A percentile compares a stretch with the other conserved stretches of the same genome.
Conservation (phyloP, 2,888 invertebrate genomes). For the Polymixis flavicincta region DNA sequence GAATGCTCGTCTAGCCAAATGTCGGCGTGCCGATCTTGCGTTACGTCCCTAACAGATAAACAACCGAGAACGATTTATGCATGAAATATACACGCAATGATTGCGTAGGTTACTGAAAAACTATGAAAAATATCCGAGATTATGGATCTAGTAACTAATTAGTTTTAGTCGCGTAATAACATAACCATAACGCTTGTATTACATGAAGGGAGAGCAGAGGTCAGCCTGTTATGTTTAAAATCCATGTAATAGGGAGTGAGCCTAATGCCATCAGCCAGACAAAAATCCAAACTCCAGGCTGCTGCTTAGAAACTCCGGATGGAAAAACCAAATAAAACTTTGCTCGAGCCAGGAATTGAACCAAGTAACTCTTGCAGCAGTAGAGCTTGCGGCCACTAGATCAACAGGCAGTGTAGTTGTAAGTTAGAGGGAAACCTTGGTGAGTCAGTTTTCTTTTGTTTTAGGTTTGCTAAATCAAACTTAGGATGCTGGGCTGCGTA, state of each 20-base stretch:
- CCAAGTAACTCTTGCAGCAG: not conserved
- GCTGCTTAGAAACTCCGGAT: not conserved
- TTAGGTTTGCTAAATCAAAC: not conserved
- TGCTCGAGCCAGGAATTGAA: not conserved
- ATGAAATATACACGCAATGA: conserved; percentile 59
- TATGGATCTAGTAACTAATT: not conserved
- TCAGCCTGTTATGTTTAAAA: too few species aligned
- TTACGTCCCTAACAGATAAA: conserved; percentile 78
- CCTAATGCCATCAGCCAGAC: not conserved
- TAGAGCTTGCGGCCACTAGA: not conserved
- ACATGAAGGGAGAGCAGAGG: too few species aligned
- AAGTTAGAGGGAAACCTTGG: not conserved
- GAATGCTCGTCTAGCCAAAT: conserved; percentile 87
- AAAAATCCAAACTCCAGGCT: not conserved
- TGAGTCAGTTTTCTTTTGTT: not conserved
- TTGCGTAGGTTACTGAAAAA: conserved; percentile 52
- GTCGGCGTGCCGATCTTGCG: conserved; percentile 77
- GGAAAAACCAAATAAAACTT: not conserved
- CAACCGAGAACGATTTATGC: conserved; percentile 68
- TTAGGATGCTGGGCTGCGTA: not conserved
- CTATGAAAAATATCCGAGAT: conserved; percentile 16
- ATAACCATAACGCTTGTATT: not conserved
- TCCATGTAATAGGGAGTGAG: not conserved
- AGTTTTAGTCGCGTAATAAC: conserved; percentile 7
- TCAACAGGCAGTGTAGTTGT: too few species aligned